Evolutionary conservation across 2,888 invertebrate genomes (phyloP).

Genomic region (Tuta absoluta): DNA sequence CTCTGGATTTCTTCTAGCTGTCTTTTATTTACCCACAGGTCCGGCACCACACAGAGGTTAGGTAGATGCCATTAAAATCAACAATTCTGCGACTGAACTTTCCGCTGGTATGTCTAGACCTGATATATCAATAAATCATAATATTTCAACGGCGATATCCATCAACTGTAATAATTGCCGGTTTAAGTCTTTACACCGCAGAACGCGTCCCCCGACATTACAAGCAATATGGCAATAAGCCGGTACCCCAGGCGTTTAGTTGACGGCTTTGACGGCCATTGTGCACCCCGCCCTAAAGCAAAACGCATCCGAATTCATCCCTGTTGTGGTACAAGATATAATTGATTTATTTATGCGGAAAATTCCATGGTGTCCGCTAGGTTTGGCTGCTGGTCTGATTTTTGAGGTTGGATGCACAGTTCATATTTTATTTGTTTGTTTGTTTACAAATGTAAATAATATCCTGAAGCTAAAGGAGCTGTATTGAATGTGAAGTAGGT

Average conservation of each 20-base stretch:
- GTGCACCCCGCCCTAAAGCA: neutral
- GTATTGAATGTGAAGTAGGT: neutral
- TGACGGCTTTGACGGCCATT: slow-evolving; percentile 66
- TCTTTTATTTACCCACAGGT: too few relatives aligned
- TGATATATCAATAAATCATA: neutral
- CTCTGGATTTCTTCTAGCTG: too few relatives aligned
- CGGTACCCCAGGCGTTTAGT: slow-evolving; percentile 76
- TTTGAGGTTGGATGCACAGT: slow-evolving; percentile 43
- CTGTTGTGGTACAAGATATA: slow-evolving; percentile 63
- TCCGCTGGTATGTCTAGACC: too few relatives aligned
- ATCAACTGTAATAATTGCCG: slow-evolving; percentile 1
- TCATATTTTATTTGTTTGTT: neutral
- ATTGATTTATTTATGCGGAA: slow-evolving; percentile 76
- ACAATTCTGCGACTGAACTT: too few relatives aligned
- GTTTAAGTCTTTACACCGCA: neutral
- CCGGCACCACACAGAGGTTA: too few relatives aligned
- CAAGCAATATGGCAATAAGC: slow-evolving; percentile 63
- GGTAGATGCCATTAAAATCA: too few relatives aligned
- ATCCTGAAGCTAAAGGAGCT: too few relatives aligned
- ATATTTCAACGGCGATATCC: slow-evolving; percentile 4
- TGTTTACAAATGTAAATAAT: slow-evolving; percentile 12
- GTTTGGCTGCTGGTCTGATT: slow-evolving; percentile 48
- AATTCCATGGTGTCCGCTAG: slow-evolving; percentile 56
- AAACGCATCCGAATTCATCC: slow-evolving; percentile 24
- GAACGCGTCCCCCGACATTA: slow-evolving; percentile 4